Percentiles rank a stretch among this genome's conserved stretches.
phyloP scores from a whole-genome alignment of 1,140 invertebrate species.

The Euwallacea similis region DNA sequence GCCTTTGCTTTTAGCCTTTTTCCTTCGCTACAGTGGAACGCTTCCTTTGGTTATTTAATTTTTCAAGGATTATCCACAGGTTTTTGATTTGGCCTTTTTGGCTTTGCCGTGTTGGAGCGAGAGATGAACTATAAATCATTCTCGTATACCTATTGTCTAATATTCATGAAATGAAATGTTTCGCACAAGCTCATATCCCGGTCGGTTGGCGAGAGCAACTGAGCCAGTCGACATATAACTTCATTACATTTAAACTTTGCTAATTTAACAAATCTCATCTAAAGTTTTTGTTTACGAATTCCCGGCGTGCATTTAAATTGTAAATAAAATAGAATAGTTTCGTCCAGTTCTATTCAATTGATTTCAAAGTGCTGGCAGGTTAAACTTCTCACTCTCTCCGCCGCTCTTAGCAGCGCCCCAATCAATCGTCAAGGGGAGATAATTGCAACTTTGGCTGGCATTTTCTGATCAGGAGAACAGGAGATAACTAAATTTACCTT shows the following conservation, averaged over 20 bases:
- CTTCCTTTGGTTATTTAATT: constrained; percentile 14
- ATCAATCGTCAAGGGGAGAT: too few species aligned
- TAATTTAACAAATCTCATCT: constrained; percentile 31
- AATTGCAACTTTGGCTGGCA: too few species aligned
- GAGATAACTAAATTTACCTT: constrained; percentile 33
- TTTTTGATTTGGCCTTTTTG: constrained; percentile 10
- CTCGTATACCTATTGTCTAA: neutral
- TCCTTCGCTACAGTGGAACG: neutral
- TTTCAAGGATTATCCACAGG: constrained; percentile 11
- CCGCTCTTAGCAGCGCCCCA: too few species aligned
- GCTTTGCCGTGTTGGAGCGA: neutral
- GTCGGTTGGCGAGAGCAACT: constrained; percentile 2
- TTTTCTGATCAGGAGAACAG: neutral
- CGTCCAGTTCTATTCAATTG: neutral
- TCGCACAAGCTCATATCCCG: neutral
- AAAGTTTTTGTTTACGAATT: constrained; percentile 33
- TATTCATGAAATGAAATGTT: constrained; percentile 14
- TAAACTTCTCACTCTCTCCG: neutral
- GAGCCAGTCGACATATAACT: constrained; percentile 15
- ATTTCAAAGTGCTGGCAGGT: neutral
- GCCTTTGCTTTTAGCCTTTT: constrained; percentile 13
- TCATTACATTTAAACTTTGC: constrained; percentile 30
- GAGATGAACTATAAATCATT: constrained; percentile 7
- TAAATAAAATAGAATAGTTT: constrained; percentile 25
- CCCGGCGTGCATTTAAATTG: constrained; percentile 25